Evolutionary conservation across 2,797 vertebrate genomes (phyloP).

Genomic region (Typhlichthys subterraneus): DNA sequence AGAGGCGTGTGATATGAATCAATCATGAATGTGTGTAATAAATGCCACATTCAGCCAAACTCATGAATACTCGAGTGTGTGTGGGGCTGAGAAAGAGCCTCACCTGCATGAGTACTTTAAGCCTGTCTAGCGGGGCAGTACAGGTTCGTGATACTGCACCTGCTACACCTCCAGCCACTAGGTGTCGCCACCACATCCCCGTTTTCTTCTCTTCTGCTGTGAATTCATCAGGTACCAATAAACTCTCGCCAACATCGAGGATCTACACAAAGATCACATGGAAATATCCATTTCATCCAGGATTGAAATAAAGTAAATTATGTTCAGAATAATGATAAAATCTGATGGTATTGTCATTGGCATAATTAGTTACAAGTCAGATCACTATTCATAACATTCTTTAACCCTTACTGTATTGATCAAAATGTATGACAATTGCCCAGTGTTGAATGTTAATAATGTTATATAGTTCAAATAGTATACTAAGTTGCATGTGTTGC

Average conservation of each 20-base stretch:
- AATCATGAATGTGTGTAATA: too few species aligned
- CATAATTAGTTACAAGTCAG: too few species aligned
- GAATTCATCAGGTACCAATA: slow-evolving; percentile 94
- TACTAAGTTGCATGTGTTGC: neutral
- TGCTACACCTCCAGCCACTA: slow-evolving; percentile 94
- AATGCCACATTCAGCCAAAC: neutral
- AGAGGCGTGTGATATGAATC: too few species aligned
- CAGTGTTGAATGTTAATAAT: neutral
- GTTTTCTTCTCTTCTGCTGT: slow-evolving; percentile 93
- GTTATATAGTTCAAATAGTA: neutral
- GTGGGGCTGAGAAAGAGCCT: neutral
- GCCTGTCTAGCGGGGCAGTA: slow-evolving; percentile 91
- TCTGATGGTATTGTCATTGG: too few species aligned
- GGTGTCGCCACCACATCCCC: slow-evolving; percentile 96
- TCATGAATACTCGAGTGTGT: neutral
- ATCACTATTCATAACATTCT: too few species aligned
- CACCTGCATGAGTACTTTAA: slow-evolving; percentile 99
- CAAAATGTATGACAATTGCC: neutral
- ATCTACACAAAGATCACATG: slow-evolving; percentile 76
- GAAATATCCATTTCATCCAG: neutral
- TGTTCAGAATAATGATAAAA: too few species aligned
- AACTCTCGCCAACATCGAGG: slow-evolving; percentile 94
- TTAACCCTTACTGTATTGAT: neutral
- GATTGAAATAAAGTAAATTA: too few species aligned
- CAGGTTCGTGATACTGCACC: slow-evolving; percentile 93